Conservation (phyloP, 2,888 invertebrate species). For the Nasonia oneida region DNA sequence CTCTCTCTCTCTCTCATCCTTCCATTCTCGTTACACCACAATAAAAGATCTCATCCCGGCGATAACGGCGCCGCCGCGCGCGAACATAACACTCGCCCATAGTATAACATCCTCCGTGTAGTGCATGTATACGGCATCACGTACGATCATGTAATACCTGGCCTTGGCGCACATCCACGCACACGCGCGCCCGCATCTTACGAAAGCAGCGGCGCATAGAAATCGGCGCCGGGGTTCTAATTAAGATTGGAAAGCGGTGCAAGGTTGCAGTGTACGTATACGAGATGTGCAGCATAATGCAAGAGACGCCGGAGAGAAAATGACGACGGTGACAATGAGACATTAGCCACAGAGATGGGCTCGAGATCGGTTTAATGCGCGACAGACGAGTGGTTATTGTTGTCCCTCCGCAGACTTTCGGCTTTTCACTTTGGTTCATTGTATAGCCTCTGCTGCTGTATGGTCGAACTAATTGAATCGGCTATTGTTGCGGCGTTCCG, state of each 20-base stretch:
- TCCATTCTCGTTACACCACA: slow-evolving; percentile 12
- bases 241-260: slow-evolving; percentile 70
- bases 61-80: background rate
- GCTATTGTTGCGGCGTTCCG: background rate
- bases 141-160: slow-evolving; percentile 41
- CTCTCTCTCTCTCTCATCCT: background rate
- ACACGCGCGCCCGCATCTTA: background rate
- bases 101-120: background rate
- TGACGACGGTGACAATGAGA: background rate
- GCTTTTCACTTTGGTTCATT: slow-evolving; percentile 3
- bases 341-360: background rate
- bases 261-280: slow-evolving; percentile 58
- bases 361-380: background rate
- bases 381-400: background rate
- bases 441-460: background rate
- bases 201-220: slow-evolving; percentile 27
- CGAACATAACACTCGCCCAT: slow-evolving; percentile 1
- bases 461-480: background rate
- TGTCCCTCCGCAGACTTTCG: background rate
- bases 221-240: slow-evolving; percentile 60
- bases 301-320: background rate
- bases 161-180: slow-evolving; percentile 32
- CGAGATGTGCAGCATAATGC: background rate
- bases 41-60: slow-evolving; percentile 9
- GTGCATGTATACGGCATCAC: background rate